Evolutionary conservation across 2,888 invertebrate species (phyloP).

Genomic region (Agrochola litura): DNA sequence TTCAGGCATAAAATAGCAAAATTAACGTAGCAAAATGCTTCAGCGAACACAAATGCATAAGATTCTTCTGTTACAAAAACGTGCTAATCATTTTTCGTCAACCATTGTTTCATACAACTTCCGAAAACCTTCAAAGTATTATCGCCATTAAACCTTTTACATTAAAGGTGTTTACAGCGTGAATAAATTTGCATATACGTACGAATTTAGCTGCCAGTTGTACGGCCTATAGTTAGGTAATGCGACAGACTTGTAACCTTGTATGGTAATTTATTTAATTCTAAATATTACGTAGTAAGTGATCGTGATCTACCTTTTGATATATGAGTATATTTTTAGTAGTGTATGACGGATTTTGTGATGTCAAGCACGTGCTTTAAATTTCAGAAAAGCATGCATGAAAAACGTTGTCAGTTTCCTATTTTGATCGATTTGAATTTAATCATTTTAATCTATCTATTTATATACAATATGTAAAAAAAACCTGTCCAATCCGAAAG

Average conservation of each 20-base stretch:
- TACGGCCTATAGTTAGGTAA: conserved; percentile 57
- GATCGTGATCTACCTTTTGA: conserved; percentile 60
- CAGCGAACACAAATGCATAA: conserved; percentile 36
- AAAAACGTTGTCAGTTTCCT: background rate
- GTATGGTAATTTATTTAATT: conserved; percentile 69
- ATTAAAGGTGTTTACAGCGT: conserved; percentile 50
- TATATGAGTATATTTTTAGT: conserved; percentile 24
- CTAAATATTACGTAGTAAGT: conserved; percentile 67
- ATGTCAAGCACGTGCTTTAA: background rate
- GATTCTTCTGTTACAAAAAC: conserved; percentile 54
- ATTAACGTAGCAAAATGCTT: conserved; percentile 18
- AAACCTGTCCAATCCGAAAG: too few relatives aligned
- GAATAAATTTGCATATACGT: conserved; percentile 41
- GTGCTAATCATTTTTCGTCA: conserved; percentile 66
- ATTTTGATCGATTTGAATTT: background rate
- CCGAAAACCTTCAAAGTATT: conserved; percentile 46
- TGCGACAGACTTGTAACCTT: conserved; percentile 70
- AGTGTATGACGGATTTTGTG: background rate
- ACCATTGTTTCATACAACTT: conserved; percentile 47
- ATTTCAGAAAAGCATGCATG: background rate
- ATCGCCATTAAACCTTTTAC: conserved; percentile 36
- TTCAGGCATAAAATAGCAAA: background rate
- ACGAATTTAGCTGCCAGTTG: conserved; percentile 23
- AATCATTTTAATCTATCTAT: too few relatives aligned
- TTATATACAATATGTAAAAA: too few relatives aligned